Percentiles rank a stretch among this genome's conserved stretches.
phyloP scores from a whole-genome alignment of 2,113 vertebrate genomes.

The Chloroceryle aenea region DNA sequence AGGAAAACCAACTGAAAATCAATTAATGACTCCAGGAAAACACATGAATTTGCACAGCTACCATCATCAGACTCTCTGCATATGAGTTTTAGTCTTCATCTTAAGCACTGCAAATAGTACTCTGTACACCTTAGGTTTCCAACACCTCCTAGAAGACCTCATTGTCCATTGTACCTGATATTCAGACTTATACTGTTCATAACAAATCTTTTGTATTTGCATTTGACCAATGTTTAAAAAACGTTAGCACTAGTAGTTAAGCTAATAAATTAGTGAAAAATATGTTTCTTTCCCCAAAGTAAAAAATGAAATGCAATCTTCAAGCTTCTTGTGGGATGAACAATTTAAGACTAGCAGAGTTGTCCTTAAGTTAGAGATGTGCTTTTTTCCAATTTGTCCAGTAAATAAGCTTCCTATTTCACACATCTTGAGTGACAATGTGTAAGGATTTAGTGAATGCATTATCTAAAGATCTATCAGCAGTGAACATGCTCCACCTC shows the following conservation, averaged over 20 bases:
- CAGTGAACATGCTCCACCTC: neutral
- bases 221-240: neutral
- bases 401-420: neutral
- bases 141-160: constrained; percentile 31
- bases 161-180: constrained; percentile 20
- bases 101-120: constrained; percentile 44
- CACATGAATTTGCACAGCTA: constrained; percentile 48
- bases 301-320: neutral
- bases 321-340: neutral
- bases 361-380: neutral
- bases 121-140: constrained; percentile 30
- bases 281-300: neutral
- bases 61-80: constrained; percentile 52
- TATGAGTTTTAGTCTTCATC: constrained; percentile 53
- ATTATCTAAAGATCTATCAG: neutral
- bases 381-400: neutral
- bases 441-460: neutral
- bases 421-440: neutral
- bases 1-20: constrained; percentile 66
- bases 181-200: neutral
- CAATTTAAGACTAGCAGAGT: neutral
- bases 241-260: neutral
- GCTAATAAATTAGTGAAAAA: neutral
- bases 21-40: constrained; percentile 63
- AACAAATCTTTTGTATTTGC: neutral